A percentile compares a stretch with the other conserved stretches of the same genome.
phyloP scores from a whole-genome alignment of 2,888 invertebrate species.

The Aelia acuminata region DNA sequence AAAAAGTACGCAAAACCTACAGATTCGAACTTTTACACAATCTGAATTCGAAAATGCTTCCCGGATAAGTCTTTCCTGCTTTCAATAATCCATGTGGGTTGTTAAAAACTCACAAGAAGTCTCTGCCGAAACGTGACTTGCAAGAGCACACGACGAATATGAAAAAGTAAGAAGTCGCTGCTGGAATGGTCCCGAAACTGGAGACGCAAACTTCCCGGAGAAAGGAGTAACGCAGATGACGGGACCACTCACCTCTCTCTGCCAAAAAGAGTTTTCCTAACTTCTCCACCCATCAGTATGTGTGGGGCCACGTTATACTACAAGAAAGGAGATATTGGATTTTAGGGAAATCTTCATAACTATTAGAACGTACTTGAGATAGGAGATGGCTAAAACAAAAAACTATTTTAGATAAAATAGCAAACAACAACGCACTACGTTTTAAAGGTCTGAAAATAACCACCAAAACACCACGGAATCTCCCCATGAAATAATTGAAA shows the following conservation, averaged over 20 bases:
- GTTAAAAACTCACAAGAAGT: slow-evolving; percentile 29
- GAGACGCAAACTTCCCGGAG: not conserved
- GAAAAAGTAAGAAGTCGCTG: not conserved
- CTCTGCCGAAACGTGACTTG: not conserved
- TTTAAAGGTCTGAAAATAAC: too few species aligned
- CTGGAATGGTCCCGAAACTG: not conserved
- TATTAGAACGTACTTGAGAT: too few species aligned
- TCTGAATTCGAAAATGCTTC: not conserved
- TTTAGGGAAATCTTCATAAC: too few species aligned
- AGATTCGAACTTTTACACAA: not conserved
- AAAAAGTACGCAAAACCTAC: too few species aligned
- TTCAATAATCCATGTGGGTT: not conserved
- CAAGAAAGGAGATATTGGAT: not conserved
- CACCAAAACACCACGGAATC: too few species aligned
- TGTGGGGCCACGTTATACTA: not conserved
- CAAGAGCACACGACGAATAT: not conserved
- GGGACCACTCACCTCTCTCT: not conserved
- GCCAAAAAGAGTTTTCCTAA: not conserved
- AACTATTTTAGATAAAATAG: too few species aligned
- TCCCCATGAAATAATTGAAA: too few species aligned
- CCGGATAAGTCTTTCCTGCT: not conserved
- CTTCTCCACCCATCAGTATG: not conserved
- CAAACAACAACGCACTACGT: too few species aligned
- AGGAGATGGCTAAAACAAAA: too few species aligned
- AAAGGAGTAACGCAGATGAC: not conserved